phyloP scores from a whole-genome alignment of 2,888 invertebrate species.

The Gryllus longicercus region DNA sequence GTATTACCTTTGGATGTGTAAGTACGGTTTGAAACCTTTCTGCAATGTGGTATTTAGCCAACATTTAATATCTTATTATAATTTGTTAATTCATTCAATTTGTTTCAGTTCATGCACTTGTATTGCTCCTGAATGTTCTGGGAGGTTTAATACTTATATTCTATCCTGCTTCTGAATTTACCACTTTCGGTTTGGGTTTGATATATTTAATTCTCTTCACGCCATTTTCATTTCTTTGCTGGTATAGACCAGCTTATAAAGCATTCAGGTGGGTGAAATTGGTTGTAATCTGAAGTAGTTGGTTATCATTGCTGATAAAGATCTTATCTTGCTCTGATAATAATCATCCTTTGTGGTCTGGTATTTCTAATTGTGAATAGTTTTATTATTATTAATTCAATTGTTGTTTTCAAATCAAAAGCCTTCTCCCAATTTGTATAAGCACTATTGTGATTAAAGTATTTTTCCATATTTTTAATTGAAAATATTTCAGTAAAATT shows the following conservation, averaged over 20 bases:
- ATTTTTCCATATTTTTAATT: no score
- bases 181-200: constrained; percentile 81
- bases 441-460: no score
- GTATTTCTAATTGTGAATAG: no score
- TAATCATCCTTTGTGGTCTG: no score
- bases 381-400: no score
- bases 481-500: no score
- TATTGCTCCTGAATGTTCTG: constrained; percentile 80
- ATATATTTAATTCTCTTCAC: constrained; percentile 87
- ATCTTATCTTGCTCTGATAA: no score
- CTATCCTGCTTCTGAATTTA: constrained; percentile 53
- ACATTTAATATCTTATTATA: neutral
- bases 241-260: constrained; percentile 99
- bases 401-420: no score
- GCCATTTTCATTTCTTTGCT: constrained; percentile 96
- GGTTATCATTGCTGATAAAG: no score
- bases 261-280: constrained; percentile 69
- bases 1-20: constrained; percentile 97
- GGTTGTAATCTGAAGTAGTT: constrained; percentile 18
- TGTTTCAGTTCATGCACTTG: constrained; percentile 80
- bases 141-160: constrained; percentile 79
- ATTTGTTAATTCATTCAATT: constrained; percentile 28
- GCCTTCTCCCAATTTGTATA: no score
- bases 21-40: constrained; percentile 50
- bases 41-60: constrained; percentile 26